Conservation (phyloP, 1,140 invertebrate genomes). For the Ceratina australensis region DNA sequence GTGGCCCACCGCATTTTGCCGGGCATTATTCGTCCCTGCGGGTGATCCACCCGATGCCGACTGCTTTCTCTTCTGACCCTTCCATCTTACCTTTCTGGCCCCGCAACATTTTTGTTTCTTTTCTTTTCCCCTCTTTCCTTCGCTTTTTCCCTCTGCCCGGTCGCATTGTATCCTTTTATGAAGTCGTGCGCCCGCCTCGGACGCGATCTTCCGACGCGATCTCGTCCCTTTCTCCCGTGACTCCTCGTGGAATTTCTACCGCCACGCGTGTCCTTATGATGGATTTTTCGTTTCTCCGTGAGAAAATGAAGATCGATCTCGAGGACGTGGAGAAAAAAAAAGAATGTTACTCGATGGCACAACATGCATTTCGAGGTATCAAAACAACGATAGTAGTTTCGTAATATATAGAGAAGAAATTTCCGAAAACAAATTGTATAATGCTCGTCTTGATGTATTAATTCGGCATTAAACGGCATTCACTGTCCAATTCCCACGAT, state of each 20-base stretch:
- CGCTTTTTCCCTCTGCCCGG: constrained; percentile 11
- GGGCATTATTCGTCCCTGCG: constrained; percentile 74
- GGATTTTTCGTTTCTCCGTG: neutral
- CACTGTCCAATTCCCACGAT: constrained; percentile 5
- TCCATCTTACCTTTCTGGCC: constrained; percentile 50
- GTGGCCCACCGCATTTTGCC: constrained; percentile 74
- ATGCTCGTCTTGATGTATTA: neutral
- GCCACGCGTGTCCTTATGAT: neutral
- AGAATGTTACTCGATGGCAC: too few relatives aligned
- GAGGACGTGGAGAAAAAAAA: neutral
- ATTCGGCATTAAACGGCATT: neutral
- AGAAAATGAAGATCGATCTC: neutral
- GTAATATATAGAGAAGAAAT: neutral
- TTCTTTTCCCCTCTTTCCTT: constrained; percentile 22
- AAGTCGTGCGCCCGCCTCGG: constrained; percentile 45
- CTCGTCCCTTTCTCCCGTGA: constrained; percentile 1
- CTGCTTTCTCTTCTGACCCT: constrained; percentile 49
- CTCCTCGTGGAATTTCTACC: neutral
- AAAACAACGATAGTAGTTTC: too few relatives aligned
- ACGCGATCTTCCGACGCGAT: constrained; percentile 44
- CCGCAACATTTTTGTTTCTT: constrained; percentile 55
- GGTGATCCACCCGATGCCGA: constrained; percentile 65
- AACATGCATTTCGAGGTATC: neutral
- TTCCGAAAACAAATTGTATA: neutral
- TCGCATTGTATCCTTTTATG: constrained; percentile 58